Conservation (phyloP, 1,140 invertebrate genomes). For the Cyclina sinensis region DNA sequence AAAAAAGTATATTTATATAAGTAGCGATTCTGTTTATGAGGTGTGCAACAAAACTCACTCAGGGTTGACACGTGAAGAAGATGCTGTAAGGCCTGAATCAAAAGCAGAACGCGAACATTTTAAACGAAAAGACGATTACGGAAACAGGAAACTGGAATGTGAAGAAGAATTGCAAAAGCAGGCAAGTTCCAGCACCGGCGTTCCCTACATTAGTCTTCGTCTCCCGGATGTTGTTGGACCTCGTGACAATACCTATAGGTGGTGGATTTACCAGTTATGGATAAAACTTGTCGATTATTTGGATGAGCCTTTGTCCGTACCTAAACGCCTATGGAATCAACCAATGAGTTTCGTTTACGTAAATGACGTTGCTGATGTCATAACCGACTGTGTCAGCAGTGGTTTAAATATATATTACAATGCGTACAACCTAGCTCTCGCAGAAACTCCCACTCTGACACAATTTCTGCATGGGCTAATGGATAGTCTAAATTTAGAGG, state of each 20-base stretch:
- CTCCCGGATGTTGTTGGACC: constrained; percentile 88
- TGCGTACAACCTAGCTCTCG: constrained; percentile 86
- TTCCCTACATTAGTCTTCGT: constrained; percentile 86
- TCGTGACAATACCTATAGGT: constrained; percentile 87
- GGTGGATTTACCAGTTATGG: constrained; percentile 88
- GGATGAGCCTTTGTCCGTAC: constrained; percentile 83
- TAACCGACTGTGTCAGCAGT: constrained; percentile 76
- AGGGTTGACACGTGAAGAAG: constrained; percentile 76
- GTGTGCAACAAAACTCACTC: constrained; percentile 85
- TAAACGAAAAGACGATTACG: constrained; percentile 85
- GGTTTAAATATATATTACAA: constrained; percentile 79
- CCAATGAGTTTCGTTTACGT: constrained; percentile 87
- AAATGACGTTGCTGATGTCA: constrained; percentile 86
- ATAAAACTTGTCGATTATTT: constrained; percentile 82
- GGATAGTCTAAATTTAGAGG: constrained; percentile 73
- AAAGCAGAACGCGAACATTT: constrained; percentile 77
- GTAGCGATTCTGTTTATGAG: constrained; percentile 88
- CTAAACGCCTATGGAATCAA: constrained; percentile 78
- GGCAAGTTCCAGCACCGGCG: constrained; percentile 70
- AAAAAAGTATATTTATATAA: constrained; percentile 87
- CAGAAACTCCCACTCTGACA: constrained; percentile 80
- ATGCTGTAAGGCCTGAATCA: constrained; percentile 84
- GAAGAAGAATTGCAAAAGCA: constrained; percentile 86
- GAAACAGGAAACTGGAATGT: constrained; percentile 86
- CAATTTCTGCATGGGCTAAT: constrained; percentile 82